Base-by-base conservation (phyloP, 2,888 invertebrate species). In the Chironomus tentans region DNA sequence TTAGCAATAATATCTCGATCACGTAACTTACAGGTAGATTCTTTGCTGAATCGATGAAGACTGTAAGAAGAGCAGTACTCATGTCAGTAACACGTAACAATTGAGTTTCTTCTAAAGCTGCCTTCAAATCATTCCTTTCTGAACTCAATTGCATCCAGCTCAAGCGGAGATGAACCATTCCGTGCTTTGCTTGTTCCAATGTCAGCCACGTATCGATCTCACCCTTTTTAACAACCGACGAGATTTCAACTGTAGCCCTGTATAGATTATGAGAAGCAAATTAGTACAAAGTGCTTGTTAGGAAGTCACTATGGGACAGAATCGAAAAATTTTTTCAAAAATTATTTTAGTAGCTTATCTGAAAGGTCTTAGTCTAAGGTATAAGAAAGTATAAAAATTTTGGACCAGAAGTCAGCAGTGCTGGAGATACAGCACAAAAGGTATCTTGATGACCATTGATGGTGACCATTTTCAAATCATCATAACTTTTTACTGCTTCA, bases 171-270 rank as follows among this genome's bases (percentile, higher is more conserved):
- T 97, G 95, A 0, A 99, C 88, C 86, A 95, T 91, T 5, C 98
- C 98, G 81, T 95, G 94, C 83, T 96, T 97, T 7, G 96, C 97
- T 84, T 95, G 93, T 83, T 98, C 97, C 79, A 99, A 86, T 0
- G 95, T 93, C 79, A 96, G 87, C 97, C 98, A 98, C 95, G 90
- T 87, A 82, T 94, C 93, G 77, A 91, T 85, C 72, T 86, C 85
- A 71, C 92, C 92, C 80, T 89, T 89, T 78, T 88, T 88, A 69
- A 89, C 89, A 13, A 93, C 89, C 78, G 87, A 88, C 78, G 86
- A 86, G 70, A 93, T 88, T 82, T 92, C 92, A 77, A 92, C 85
- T 3, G 89, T 89, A 22, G 91, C 91, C 84, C 92, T 92, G 83
- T 77, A 77, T 77, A 76, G 79, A 78, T 47, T 18, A 69, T 4